phyloP scores from a whole-genome alignment of 2,888 invertebrate species.

The Xylota sylvarum region DNA sequence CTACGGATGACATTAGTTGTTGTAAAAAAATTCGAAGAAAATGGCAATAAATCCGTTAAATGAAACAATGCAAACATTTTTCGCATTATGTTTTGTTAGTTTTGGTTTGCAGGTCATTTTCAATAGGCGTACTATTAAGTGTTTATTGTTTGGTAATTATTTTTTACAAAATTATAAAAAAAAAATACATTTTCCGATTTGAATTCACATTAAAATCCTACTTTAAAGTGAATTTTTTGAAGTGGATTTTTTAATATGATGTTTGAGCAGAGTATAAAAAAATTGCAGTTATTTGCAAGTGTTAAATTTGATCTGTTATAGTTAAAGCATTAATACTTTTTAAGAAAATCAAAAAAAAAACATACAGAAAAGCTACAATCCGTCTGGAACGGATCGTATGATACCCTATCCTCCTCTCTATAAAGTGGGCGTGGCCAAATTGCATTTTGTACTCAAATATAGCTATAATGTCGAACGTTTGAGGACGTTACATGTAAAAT shows the following conservation, averaged over 20 bases:
- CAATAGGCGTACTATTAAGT: neutral
- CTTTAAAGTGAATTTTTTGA: constrained; percentile 1
- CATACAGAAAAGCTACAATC: too few species aligned
- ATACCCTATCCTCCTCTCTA: too few species aligned
- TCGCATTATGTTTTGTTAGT: neutral
- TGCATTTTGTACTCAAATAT: too few species aligned
- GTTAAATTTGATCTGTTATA: too few species aligned
- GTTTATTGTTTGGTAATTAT: neutral
- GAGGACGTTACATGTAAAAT: too few species aligned
- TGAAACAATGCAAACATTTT: constrained; percentile 2
- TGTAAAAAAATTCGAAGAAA: neutral
- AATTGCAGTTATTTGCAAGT: neutral
- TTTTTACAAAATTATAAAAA: constrained; percentile 1
- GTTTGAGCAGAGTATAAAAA: neutral
- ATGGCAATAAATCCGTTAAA: neutral
- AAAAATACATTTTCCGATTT: neutral
- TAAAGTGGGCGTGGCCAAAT: too few species aligned
- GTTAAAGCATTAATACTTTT: too few species aligned
- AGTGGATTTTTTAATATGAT: neutral
- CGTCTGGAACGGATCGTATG: too few species aligned
- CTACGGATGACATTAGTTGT: neutral
- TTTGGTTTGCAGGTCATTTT: neutral
- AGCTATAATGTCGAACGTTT: too few species aligned
- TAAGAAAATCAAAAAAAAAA: neutral
- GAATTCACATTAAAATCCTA: neutral